Base-by-base conservation (phyloP, 37 sponge, comb jelly and placozoan genomes). In the Cliona cf. orientalis region DNA sequence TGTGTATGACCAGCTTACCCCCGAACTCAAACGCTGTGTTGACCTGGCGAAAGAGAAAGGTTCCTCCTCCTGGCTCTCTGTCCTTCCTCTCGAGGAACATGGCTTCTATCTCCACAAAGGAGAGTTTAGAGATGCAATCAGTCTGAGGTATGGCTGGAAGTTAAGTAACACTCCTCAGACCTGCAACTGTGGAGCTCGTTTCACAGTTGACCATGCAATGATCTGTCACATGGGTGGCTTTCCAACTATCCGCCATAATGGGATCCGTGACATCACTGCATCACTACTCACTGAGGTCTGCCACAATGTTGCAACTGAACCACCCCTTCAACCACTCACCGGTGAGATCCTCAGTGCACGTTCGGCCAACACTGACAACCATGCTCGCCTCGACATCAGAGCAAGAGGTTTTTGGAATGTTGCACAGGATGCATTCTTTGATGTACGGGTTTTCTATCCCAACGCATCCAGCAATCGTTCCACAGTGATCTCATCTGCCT, bases 361-460 rank as follows among this genome's bases (percentile, higher is more conserved):
- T 22, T 69, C 80, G 32, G 68, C 57, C 49, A 80, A 63, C 66
- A 66, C 66, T 44, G 46, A 65, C 12, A 58, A 80, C 28, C 40
- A 41, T 14, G 80, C 80, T 21, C 80, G 80, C 34, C 35, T 69
- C 12, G 80, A 80, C 36, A 80, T 80, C 33, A 36, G 40, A 38
- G 80, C 80, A 31, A 49, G 57, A 56, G 80, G 81, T 31, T 80
- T 80, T 58, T 80, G 80, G 80, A 49, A 67, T 40, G 33, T 36
- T 11, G 19, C 28, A 6, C 39, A 80, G 57, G 56, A 53, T 66
- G 80, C 69, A 80, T 80, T 80, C 53, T 80, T 80, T 58, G 71
- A 81, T 71, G 81, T 81, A 42, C 22, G 71, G 81, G 81, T 81
- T 35, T 81, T 81, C 44, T 53, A 81, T 61, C 71, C 81, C 31